Base-by-base conservation (phyloP, 1,140 invertebrate genomes). In the Drosophila sp. region DNA sequence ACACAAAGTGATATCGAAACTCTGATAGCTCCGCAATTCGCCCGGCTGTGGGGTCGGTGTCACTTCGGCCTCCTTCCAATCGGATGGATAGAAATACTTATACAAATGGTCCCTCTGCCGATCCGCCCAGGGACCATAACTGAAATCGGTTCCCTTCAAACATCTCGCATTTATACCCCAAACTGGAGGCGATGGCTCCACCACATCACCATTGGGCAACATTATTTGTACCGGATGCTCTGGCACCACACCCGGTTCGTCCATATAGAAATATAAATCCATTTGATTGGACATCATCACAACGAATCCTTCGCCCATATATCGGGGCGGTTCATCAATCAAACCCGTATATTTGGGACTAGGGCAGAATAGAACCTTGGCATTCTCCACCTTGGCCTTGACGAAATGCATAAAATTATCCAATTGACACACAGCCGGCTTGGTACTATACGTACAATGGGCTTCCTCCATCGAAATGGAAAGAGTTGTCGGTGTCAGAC, bases 51-150 rank as follows among this genome's bases (percentile, higher is more conserved):
- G 96, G 33, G 95, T 93, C 66, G 95, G 95, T 0, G 96, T 97
- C 1, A 96, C 94, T 92, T 95, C 94, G 69, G 96, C 93, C 55
- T 95, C 94, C 81, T 96, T 95, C 92, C 96, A 98, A 92, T 98
- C 96, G 68, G 96, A 96, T 3, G 98, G 98, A 91, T 97, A 99
- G 92, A 99, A 99, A 92, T 99, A 99, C 93, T 96, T 98, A 92
- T 97, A 99, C 17, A 99, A 93, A 92, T 98, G 95, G 92, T 99
- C 98, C 67, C 98, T 94, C 92, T 99, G 98, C 47, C 98, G 94
- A 92, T 99, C 98, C 4, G 98, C 98, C 98, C 98, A 99, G 3
- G 99, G 98, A 1, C 98, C 98, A 89, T 99, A 99, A 92, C 98
- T 98, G 80, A 99, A 98, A 91, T 99, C 97, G 0, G 98, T 99